Evolutionary conservation across 2,113 vertebrate species (phyloP).

Genomic region (Aphyosemion australe): DNA sequence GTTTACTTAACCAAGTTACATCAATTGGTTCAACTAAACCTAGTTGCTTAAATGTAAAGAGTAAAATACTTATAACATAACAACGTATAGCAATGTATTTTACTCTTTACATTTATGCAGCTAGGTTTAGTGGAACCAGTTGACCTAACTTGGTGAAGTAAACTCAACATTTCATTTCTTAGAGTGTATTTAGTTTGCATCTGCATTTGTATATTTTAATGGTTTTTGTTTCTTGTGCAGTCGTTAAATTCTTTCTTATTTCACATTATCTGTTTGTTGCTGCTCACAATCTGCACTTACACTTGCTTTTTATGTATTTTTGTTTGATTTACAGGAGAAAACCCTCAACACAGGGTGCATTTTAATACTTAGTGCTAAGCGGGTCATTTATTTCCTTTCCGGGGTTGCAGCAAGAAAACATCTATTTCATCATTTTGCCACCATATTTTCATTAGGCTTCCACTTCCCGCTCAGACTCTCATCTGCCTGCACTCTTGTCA

Average conservation of each 20-base stretch:
- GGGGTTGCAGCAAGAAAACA: conserved; percentile 55
- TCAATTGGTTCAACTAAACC: too few species aligned
- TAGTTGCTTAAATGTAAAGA: too few species aligned
- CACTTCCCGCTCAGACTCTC: conserved; percentile 41
- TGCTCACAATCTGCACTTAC: conserved; percentile 24
- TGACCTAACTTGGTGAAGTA: too few species aligned
- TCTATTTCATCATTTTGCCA: conserved; percentile 52
- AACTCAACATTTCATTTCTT: too few species aligned
- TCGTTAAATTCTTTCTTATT: conserved; percentile 8
- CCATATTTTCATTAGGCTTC: conserved; percentile 58
- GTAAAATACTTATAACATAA: too few species aligned
- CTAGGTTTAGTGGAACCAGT: too few species aligned
- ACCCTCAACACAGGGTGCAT: conserved; percentile 24
- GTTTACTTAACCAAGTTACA: too few species aligned
- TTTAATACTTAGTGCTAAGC: conserved; percentile 42
- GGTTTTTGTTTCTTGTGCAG: too few species aligned
- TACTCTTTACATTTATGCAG: too few species aligned
- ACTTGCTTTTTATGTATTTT: conserved; percentile 22
- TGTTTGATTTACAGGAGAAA: conserved; percentile 4
- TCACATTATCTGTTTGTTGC: conserved; percentile 21
- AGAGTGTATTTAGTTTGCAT: too few species aligned
- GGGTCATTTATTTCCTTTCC: conserved; percentile 51
- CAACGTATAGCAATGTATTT: too few species aligned
- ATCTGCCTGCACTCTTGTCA: conserved; percentile 58
- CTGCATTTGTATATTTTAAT: too few species aligned